Evolutionary conservation across 2,113 vertebrate genomes (phyloP), one percentile per base, ranked within the genome.

Genomic region (Heterocephalus glaber): DNA sequence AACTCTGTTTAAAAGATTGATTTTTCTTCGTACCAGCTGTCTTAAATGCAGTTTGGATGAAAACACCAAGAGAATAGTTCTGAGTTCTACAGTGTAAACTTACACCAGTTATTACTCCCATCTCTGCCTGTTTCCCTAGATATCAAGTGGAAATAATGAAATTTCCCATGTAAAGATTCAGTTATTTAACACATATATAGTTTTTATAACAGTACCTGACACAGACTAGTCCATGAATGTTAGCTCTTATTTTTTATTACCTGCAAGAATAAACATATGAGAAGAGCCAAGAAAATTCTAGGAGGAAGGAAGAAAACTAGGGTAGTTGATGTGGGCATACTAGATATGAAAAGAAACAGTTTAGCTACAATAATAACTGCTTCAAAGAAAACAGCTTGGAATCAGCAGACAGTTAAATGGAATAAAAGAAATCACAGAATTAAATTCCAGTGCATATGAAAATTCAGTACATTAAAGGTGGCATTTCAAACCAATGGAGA

Each of bases 401-500:
- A 58, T 41, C 85, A n/a, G 41, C 20, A 82, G 68, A 35, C 47
- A 79, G 38, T 77, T 33, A 61, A 89, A 54, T 85, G 17, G 65
- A 89, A 85, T 47, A 30, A 60, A 74, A 70, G 44, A 72, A 86
- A 91, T 35, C 49, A 70, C 56, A 92, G 54, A 85, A 52, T 58
- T 94, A 94, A 80, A 77, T 52, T 81, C 77, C 81, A 94, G 58
- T 56, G 22, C 82, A 70, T 74, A 54, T 85, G 58, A 85, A 76
- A 94, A 92, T 77, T 90, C 33, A 87, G 38, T 88, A 49, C 58
- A 81, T 92, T 90, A 90, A 90, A 84, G 82, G 49, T 94, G 86
- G 68, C 56, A 90, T 95, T 97, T 96, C 89, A 76, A 80, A 96
- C 63, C 76, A 76, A 44, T 63, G 56, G 47, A 68, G 49, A 79